Evolutionary conservation across 2,797 vertebrate genomes (phyloP).

Genomic region (Peromyscus eremicus): DNA sequence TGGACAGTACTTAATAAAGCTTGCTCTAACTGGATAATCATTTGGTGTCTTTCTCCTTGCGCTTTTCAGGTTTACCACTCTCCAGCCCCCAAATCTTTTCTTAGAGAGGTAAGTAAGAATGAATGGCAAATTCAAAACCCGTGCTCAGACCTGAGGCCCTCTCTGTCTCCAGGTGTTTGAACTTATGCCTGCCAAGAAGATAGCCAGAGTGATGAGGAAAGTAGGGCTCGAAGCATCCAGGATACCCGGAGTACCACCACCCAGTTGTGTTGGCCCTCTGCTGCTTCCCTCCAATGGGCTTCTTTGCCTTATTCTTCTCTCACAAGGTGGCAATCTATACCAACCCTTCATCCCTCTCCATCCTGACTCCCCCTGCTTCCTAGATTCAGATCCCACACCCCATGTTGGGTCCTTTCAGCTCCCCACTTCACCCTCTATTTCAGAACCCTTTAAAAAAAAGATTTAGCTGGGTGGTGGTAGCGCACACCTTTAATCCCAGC

Average conservation of each 20-base stretch:
- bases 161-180: conserved; percentile 14
- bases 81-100: no score
- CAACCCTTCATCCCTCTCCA: neutral
- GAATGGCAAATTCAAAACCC: neutral
- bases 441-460: neutral
- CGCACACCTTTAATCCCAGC: no score
- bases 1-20: no score
- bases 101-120: neutral
- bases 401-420: neutral
- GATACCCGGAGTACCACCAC: neutral
- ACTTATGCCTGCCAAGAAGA: neutral
- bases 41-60: no score
- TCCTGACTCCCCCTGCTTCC: neutral
- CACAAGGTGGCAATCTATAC: conserved; percentile 14
- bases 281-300: conserved; percentile 40
- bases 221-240: neutral
- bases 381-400: neutral
- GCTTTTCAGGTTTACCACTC: no score
- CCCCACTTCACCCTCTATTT: neutral
- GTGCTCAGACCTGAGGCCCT: neutral
- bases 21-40: no score
- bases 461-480: no score
- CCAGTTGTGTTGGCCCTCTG: neutral
- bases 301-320: conserved; percentile 56
- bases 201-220: no score